Evolutionary conservation across 2,797 vertebrate species (phyloP), one percentile per base, ranked within the genome.

Genomic region (Peromyscus melanophrys): DNA sequence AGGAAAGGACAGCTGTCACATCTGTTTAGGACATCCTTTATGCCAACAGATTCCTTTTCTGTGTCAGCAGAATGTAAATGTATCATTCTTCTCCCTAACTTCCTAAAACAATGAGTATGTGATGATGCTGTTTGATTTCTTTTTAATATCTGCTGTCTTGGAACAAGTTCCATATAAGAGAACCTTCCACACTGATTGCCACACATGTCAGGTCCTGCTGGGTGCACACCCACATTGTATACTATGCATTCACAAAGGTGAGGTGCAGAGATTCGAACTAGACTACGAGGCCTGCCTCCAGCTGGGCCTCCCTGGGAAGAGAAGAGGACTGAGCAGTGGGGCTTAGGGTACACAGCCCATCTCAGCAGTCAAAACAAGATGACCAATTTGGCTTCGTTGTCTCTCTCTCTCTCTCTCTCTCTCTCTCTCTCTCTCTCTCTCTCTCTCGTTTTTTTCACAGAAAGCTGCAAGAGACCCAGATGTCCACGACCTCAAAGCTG

Each of bases 401-500:
- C 97, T 96, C 77, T 85, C 73, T 96, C 77, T 92, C 71, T 73
- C 8, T 40, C 95, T 98, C 97, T 96, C 80, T 87, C 71, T 37
- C 23, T 43, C 6, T n/a, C 34, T 49, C 46, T 11, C 46, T 49
- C 46, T 49, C 3, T 23, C n/a, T 37, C 7, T 16, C 7, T 77
- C 23, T 37, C 23, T 43, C 6, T 37, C 34, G 29, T 61, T 59
- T 49, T 46, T 59, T 12, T 43, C 17, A 13, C 97, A 99, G 99
- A 98, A 99, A 99, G 98, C 99, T 99, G 97, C 99, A 99, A 98
- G 99, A 99, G 99, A 99, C 98, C 90, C 99, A 99, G 98, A 99
- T 99, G 98, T 99, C 99, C 1, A 99, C 99, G 98, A 99, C 99
- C 98, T 99, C 99, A 14, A 99, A 99, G 98, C 99, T 99, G 99